A percentile compares a stretch with the other conserved stretches of the same genome.
Conservation (phyloP, 2,113 vertebrate species). For the Okapia johnstoni region DNA sequence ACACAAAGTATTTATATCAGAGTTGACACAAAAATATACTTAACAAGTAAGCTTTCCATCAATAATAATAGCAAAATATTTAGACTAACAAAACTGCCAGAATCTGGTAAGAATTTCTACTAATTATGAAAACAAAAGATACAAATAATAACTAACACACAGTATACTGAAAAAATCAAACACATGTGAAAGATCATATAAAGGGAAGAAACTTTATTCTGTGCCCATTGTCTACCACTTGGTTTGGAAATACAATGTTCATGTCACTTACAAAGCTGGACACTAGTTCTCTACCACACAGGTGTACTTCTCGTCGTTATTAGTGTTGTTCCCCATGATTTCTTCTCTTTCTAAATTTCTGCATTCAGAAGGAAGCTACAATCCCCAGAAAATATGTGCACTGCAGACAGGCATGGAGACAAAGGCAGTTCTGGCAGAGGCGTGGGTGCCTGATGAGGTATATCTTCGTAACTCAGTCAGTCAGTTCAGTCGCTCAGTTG, state of each 20-base stretch:
- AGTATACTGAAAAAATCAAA: not conserved
- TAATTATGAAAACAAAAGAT: not conserved
- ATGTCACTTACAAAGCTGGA: not conserved
- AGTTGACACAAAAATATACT: not conserved
- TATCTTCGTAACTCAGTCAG: not conserved
- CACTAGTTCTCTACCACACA: not conserved
- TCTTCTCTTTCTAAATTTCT: not conserved
- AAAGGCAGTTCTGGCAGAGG: not conserved
- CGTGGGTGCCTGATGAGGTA: not conserved
- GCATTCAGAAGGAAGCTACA: not conserved
- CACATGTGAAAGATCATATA: not conserved
- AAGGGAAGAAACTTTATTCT: not conserved
- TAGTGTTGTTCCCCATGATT: not conserved
- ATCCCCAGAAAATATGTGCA: not conserved
- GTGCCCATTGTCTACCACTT: not conserved
- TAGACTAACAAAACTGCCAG: not conserved
- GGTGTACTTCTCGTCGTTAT: not conserved
- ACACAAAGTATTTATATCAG: not conserved
- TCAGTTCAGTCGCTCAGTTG: no score
- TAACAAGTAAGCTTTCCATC: not conserved
- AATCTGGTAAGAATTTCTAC: not conserved
- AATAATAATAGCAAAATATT: not conserved
- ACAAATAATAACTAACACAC: not conserved
- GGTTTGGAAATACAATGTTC: not conserved
- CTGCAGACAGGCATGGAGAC: not conserved